phyloP scores from a whole-genome alignment of 2,797 vertebrate species.

The Falco rusticolus region DNA sequence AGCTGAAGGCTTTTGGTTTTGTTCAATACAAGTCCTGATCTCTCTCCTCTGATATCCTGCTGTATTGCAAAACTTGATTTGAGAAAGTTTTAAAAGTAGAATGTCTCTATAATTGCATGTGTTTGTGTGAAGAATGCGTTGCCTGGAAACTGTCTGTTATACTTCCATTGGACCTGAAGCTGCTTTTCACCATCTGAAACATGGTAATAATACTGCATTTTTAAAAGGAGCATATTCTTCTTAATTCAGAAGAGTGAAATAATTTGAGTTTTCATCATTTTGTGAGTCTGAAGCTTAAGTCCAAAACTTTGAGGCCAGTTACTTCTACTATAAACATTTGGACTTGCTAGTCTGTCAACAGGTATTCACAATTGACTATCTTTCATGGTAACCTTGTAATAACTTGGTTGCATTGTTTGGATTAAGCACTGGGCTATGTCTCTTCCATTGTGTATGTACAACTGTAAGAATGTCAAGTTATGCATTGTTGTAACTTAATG shows the following conservation, averaged over 20 bases:
- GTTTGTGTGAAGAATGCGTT: slow-evolving; percentile 60
- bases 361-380: neutral
- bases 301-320: slow-evolving; percentile 29
- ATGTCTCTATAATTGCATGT: slow-evolving; percentile 63
- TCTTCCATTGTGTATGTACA: slow-evolving; percentile 56
- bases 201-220: neutral
- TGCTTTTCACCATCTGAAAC: slow-evolving; percentile 2
- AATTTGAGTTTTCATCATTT: neutral
- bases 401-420: slow-evolving; percentile 29
- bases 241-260: neutral
- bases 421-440: slow-evolving; percentile 39
- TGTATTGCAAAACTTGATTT: slow-evolving; percentile 44
- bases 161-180: neutral
- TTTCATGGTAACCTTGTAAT: neutral
- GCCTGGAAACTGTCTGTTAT: slow-evolving; percentile 12
- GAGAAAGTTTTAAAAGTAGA: slow-evolving; percentile 50
- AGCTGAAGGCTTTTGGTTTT: slow-evolving; percentile 18
- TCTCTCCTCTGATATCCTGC: slow-evolving; percentile 48
- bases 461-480: slow-evolving; percentile 50
- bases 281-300: slow-evolving; percentile 37
- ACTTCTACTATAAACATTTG: neutral
- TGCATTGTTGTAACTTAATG: slow-evolving; percentile 60
- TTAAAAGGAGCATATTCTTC: neutral
- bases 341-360: neutral
- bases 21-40: slow-evolving; percentile 48